phyloP scores from a whole-genome alignment of 2,888 invertebrate species.

The Darwinula stevensoni region DNA sequence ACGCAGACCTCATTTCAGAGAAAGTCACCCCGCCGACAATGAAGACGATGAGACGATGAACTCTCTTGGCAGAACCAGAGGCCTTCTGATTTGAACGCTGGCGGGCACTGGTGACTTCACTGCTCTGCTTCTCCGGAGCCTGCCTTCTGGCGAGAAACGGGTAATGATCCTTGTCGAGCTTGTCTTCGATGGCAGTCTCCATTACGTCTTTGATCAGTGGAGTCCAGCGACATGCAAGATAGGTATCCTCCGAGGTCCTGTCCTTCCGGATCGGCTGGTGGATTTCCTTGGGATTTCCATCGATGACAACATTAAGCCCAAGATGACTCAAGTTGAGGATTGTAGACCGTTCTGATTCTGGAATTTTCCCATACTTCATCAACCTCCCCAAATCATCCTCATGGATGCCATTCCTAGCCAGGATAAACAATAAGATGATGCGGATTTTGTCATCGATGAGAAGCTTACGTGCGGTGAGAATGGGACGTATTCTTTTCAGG shows the following conservation, averaged over 20 bases:
- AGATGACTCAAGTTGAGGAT: slow-evolving; percentile 77
- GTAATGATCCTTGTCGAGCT: slow-evolving; percentile 78
- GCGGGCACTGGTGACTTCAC: slow-evolving; percentile 40
- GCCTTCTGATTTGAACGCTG: slow-evolving; percentile 99
- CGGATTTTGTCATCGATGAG: slow-evolving; percentile 58
- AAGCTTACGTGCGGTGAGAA: slow-evolving; percentile 68
- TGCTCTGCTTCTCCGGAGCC: slow-evolving; percentile 28
- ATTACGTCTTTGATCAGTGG: slow-evolving; percentile 91
- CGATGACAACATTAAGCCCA: slow-evolving; percentile 78
- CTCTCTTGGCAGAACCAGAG: slow-evolving; percentile 55
- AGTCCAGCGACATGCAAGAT: slow-evolving; percentile 98
- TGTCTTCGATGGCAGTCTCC: slow-evolving; percentile 94
- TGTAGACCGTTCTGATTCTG: slow-evolving; percentile 73
- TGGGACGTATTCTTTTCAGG: slow-evolving; percentile 95
- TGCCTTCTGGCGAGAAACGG: slow-evolving; percentile 77
- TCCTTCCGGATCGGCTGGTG: slow-evolving; percentile 77
- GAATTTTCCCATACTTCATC: slow-evolving; percentile 89
- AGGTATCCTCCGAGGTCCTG: slow-evolving; percentile 84
- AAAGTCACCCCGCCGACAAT: slow-evolving; percentile 84
- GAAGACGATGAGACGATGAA: slow-evolving; percentile 82
- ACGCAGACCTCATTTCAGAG: slow-evolving; percentile 90
- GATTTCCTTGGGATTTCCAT: slow-evolving; percentile 28
- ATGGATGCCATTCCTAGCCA: slow-evolving; percentile 93
- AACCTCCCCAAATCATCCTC: slow-evolving; percentile 94
- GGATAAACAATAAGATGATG: slow-evolving; percentile 85